phyloP scores from a whole-genome alignment of 2,113 vertebrate species.

The Chinchilla lanigera region DNA sequence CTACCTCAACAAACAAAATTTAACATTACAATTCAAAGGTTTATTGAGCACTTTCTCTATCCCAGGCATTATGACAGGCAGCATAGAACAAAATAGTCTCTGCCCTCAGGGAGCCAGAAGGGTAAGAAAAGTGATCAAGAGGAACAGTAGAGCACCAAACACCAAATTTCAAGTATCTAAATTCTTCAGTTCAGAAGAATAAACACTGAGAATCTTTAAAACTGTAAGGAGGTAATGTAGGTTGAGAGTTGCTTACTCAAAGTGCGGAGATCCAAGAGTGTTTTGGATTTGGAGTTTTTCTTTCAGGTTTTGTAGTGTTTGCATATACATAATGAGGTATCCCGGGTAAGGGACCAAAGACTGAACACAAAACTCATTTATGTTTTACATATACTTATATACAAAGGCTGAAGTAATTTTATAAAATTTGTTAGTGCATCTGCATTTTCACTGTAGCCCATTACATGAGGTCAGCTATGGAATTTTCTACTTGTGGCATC shows the following conservation, averaged over 20 bases:
- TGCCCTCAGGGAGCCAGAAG: not conserved
- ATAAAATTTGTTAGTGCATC: not conserved
- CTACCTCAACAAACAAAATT: constrained; percentile 41
- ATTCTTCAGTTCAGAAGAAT: constrained; percentile 38
- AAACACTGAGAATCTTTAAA: constrained; percentile 33
- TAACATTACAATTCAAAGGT: constrained; percentile 12
- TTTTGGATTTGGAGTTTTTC: not conserved
- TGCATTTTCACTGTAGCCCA: not conserved
- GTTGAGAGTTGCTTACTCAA: not conserved
- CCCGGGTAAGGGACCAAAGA: not conserved
- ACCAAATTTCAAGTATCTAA: constrained; percentile 31
- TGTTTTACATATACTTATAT: not conserved
- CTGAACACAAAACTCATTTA: not conserved
- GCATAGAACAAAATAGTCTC: not conserved
- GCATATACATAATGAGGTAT: not conserved
- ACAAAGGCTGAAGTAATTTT: not conserved
- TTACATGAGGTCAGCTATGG: not conserved
- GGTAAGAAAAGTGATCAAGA: not conserved
- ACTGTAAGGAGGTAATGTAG: not conserved
- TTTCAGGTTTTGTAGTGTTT: not conserved
- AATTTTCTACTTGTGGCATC: not conserved
- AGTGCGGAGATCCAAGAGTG: not conserved
- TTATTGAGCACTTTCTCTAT: constrained; percentile 7
- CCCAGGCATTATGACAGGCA: not conserved
- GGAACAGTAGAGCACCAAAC: not conserved